Conservation (phyloP, 2,797 vertebrate genomes). For the Gouania willdenowi region DNA sequence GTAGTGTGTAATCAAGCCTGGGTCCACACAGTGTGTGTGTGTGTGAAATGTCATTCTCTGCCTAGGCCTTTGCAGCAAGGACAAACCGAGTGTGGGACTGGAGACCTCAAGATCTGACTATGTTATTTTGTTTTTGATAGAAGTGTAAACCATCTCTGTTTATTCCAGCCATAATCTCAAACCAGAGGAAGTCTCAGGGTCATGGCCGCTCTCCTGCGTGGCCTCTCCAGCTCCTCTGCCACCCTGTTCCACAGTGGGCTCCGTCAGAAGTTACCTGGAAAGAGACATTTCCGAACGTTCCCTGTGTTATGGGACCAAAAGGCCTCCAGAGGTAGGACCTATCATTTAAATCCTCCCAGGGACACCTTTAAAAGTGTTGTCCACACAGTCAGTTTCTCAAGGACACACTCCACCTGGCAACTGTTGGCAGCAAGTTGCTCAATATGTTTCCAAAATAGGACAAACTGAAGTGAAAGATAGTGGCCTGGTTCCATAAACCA, state of each 20-base stretch:
- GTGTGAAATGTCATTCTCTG: conserved; percentile 60
- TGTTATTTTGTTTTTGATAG: conserved; percentile 36
- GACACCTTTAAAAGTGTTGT: conserved; percentile 2
- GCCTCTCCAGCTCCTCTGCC: conserved; percentile 62
- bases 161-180: conserved; percentile 38
- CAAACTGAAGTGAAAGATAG: conserved; percentile 6
- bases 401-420: conserved; percentile 18
- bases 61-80: conserved; percentile 52
- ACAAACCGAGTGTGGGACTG: conserved; percentile 26
- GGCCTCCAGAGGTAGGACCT: conserved; percentile 68
- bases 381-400: conserved; percentile 22
- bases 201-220: conserved; percentile 75
- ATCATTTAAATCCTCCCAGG: not conserved
- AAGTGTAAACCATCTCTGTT: conserved; percentile 18
- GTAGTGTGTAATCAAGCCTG: conserved; percentile 46
- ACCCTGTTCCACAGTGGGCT: conserved; percentile 50
- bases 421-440: conserved; percentile 21
- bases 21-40: conserved; percentile 15
- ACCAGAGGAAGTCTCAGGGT: conserved; percentile 39
- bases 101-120: conserved; percentile 19
- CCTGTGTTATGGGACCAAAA: conserved; percentile 72
- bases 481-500: not conserved
- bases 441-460: conserved; percentile 38
- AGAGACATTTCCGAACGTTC: conserved; percentile 72
- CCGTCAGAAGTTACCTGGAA: conserved; percentile 48